A percentile compares a stretch with the other conserved stretches of the same genome.
phyloP scores from a whole-genome alignment of 64 coral and sea anemone species.

The Cladopsammia gracilis region DNA sequence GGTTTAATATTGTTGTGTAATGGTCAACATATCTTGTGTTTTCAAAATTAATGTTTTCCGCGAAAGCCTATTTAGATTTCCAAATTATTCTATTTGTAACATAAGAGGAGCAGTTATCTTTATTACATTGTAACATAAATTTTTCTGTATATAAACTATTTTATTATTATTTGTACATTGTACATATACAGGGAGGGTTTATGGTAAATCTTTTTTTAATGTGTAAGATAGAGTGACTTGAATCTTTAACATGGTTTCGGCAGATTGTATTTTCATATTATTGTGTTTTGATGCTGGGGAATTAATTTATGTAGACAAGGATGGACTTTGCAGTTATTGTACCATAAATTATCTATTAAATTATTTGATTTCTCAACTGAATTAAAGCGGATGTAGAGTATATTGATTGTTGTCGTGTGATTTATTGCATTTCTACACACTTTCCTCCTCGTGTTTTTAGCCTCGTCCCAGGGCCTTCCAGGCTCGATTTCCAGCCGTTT shows the following conservation, averaged over 20 bases:
- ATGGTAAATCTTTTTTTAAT: constrained; percentile 15
- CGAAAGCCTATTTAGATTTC: constrained; percentile 11
- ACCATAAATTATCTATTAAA: background rate
- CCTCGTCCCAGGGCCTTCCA: too few relatives aligned
- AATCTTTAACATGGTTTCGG: constrained; percentile 1
- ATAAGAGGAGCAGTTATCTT: constrained; percentile 66
- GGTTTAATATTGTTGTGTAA: background rate
- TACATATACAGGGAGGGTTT: constrained; percentile 20
- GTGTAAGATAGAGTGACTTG: constrained; percentile 5
- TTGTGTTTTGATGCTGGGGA: constrained; percentile 21
- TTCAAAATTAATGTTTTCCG: constrained; percentile 2
- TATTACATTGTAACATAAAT: constrained; percentile 52
- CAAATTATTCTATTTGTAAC: constrained; percentile 51
- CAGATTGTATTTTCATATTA: constrained; percentile 59
- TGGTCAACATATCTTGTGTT: background rate
- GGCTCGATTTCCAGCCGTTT: too few relatives aligned
- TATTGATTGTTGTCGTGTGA: background rate
- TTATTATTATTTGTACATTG: constrained; percentile 54
- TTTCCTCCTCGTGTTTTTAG: background rate
- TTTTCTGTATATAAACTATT: constrained; percentile 47
- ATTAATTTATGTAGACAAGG: constrained; percentile 29
- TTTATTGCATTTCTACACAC: background rate
- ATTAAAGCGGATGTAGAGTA: constrained; percentile 6
- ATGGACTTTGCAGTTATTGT: background rate
- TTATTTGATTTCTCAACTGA: constrained; percentile 56